Base-by-base conservation (phyloP, 2,113 vertebrate species). In the Protobothrops mucrosquamatus region DNA sequence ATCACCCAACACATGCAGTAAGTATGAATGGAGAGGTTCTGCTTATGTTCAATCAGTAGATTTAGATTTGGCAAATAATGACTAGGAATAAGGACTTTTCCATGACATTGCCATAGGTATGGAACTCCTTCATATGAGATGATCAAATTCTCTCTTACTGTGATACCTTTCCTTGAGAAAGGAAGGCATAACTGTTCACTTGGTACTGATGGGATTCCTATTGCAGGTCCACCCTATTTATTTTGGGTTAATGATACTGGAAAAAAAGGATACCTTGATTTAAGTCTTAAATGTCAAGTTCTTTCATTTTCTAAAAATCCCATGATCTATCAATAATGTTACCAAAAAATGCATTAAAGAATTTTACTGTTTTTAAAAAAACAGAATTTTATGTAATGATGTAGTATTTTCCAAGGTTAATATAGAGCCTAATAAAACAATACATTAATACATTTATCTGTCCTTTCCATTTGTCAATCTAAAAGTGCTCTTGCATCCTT, bases 361-460 rank as follows among this genome's bases (percentile, higher is more conserved):
- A 91, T 29, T 93, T 51, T 89, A 89, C 46, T 34, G 43, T 92
- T 96, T 92, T 89, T 92, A 85, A 46, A 81, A 6, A 74, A 93
- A 11, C 56, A 91, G 91, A 92, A 92, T 91, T 94, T 94, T 92
- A 89, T 91, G 91, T 94, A 88, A 90, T 26, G 64, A 91, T 90
- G 54, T 91, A 0, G 24, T 54, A 51, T 46, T 85, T 92, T 22
- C 69, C 43, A 3, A 43, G 52, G 4, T 34, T 93, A 92, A 48
- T n/a, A 52, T 54, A 95, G 64, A 89, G 23, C 2, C 12, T 57
- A 87, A 93, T 51, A 94, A 7, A 7, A 51, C 57, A 85, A 92
- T 51, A 34, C 39, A 92, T 88, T 69, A 85, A 46, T 85, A 52
- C 64, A n/a, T 93, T 39, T 85, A 89, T 85, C 52, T 85, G 61